Evolutionary conservation across 2,797 vertebrate species (phyloP).

Genomic region (Bryconaethiops microstoma): DNA sequence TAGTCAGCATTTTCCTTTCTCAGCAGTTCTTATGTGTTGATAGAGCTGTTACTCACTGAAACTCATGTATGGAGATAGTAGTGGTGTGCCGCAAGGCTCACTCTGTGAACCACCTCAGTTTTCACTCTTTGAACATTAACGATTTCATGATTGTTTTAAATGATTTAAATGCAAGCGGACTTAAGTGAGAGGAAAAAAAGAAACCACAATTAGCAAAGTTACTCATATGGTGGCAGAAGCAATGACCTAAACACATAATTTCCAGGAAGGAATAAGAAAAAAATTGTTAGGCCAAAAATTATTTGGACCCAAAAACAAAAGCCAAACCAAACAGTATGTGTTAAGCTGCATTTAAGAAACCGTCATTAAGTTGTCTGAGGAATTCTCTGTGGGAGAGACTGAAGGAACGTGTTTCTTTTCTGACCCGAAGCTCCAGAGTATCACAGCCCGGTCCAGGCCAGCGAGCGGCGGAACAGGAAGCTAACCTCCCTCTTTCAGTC

Average conservation of each 20-base stretch:
- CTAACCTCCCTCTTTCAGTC: constrained; percentile 76
- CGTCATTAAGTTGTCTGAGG: neutral
- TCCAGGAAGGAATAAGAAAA: neutral
- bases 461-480: constrained; percentile 78
- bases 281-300: neutral
- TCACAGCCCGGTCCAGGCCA: constrained; percentile 68
- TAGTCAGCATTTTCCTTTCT: constrained; percentile 12
- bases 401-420: constrained; percentile 7
- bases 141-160: neutral
- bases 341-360: neutral
- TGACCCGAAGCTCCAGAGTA: constrained; percentile 60
- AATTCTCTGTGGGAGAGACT: neutral
- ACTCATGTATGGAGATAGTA: too few species aligned
- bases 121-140: neutral
- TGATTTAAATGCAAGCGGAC: neutral
- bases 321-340: neutral
- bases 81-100: neutral
- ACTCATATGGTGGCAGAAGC: too few species aligned
- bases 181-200: neutral
- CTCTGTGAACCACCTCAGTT: neutral
- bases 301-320: neutral
- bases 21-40: neutral
- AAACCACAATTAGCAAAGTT: neutral
- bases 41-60: neutral
- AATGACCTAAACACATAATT: too few species aligned